These are phyloP conservation scores for Agrochola lychnidis DNA, from an alignment of 2,888 invertebrate genomes.

Conservation along the genomic window DNA sequence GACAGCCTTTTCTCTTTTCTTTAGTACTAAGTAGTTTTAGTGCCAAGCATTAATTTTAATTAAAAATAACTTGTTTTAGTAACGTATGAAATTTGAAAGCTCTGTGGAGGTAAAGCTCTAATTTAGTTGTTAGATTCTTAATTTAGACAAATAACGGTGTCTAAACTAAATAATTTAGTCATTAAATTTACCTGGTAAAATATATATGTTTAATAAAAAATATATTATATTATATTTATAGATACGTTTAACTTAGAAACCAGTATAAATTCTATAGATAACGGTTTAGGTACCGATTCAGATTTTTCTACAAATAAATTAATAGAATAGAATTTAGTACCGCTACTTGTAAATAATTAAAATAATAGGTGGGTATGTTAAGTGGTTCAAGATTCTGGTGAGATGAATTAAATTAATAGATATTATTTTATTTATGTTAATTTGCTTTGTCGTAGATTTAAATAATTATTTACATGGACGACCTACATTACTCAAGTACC, in stretches of 20 bases:
- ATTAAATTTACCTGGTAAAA: background rate
- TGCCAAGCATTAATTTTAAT: background rate
- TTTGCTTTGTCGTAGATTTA: background rate
- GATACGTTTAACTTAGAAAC: slow-evolving; percentile 30
- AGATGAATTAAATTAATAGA: slow-evolving; percentile 8
- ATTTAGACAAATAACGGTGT: background rate
- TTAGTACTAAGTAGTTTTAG: background rate
- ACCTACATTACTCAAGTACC: background rate
- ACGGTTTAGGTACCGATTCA: slow-evolving; percentile 37
- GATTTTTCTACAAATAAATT: slow-evolving; percentile 35
- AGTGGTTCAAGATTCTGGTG: background rate
- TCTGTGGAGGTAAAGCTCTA: background rate
- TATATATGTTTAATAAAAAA: background rate
- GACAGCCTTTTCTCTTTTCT: background rate
- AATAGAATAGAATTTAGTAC: slow-evolving; percentile 52
- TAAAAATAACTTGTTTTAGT: background rate
- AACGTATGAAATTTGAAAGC: background rate
- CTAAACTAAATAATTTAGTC: background rate
- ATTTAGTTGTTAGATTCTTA: background rate
- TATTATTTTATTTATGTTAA: background rate
- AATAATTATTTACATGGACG: background rate
- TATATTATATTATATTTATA: background rate
- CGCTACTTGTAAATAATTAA: slow-evolving; percentile 44
- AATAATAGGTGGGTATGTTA: slow-evolving; percentile 5
- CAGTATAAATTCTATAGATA: slow-evolving; percentile 33